These are phyloP conservation scores for Gallinago undulata DNA, from an alignment of 2,113 vertebrate genomes.

Conservation along the genomic window DNA sequence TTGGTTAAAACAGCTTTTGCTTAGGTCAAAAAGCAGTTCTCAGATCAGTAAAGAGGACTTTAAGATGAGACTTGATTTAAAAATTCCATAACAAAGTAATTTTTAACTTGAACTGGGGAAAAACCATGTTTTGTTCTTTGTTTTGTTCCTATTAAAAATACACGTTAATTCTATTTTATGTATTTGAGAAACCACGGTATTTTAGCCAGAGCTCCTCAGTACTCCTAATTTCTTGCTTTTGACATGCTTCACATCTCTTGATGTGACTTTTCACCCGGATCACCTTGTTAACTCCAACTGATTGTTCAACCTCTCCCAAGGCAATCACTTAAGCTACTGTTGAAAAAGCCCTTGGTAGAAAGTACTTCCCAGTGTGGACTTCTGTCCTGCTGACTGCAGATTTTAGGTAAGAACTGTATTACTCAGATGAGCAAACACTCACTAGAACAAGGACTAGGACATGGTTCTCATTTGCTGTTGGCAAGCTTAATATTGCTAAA, in stretches of 20 bases:
- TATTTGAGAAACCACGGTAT: neutral
- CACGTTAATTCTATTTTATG: neutral
- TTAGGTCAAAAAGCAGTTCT: neutral
- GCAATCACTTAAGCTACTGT: neutral
- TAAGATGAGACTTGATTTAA: neutral
- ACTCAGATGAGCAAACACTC: neutral
- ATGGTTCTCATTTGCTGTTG: neutral
- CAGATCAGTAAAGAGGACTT: neutral
- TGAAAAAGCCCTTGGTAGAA: neutral
- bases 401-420: neutral
- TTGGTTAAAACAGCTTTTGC: neutral
- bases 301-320: neutral
- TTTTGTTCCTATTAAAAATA: neutral
- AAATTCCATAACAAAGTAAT: neutral
- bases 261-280: neutral
- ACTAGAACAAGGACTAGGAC: neutral
- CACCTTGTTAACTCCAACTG: neutral
- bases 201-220: neutral
- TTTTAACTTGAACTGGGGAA: neutral
- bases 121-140: neutral
- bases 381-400: neutral
- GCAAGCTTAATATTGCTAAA: neutral
- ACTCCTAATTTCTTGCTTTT: neutral
- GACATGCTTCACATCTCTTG: neutral
- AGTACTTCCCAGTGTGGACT: neutral